Evolutionary conservation across 2,797 vertebrate genomes (phyloP), one percentile per base, ranked within the genome.

Genomic region (Podarcis lilfordi): DNA sequence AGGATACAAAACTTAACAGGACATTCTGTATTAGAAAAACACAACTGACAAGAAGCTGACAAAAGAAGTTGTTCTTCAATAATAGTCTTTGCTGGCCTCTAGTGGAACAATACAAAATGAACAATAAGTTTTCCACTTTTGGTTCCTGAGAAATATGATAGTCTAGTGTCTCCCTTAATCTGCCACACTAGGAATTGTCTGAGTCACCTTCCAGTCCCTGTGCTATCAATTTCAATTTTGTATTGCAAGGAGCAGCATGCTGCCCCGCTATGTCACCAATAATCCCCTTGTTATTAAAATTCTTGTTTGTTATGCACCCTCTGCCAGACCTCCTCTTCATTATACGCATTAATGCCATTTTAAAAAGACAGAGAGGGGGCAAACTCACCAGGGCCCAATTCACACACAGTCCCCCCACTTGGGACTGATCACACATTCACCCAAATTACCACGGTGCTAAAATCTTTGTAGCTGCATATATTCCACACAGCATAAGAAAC

Each of bases 21-120:
- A 50, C 50, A 50, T 50, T 50, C 50, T 50, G 4, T 8, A 74
- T 32, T 35, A 74, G 32, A 74, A 19, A 74, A 74, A 74, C 32
- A 35, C 17, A 81, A 23, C 21, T 50, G 21, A 61, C 8, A 6
- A 69, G 29, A 40, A 29, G 3, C 13, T n/a, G 35, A 27, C 50
- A 71, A 21, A 50, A 69, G 9, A 50, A 23, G 4, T 8, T 50
- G 27, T 32, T 1, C 9, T 76, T 91, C 89, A 69, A 88, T 86
- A 84, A 35, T 64, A 35, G 40, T 76, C 86, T 94, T 88, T 94
- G 87, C 92, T 94, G 95, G 94, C 96, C 95, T 45, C 96, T 96
- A 95, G 94, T 94, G 96, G 93, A 87, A 40, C 13, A 82, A 32
- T 27, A 69, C 88, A 86, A 85, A 85, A 89, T 13, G 61, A 0